Evolutionary conservation across 2,113 vertebrate genomes (phyloP).

Genomic region (Eclectus roratus): DNA sequence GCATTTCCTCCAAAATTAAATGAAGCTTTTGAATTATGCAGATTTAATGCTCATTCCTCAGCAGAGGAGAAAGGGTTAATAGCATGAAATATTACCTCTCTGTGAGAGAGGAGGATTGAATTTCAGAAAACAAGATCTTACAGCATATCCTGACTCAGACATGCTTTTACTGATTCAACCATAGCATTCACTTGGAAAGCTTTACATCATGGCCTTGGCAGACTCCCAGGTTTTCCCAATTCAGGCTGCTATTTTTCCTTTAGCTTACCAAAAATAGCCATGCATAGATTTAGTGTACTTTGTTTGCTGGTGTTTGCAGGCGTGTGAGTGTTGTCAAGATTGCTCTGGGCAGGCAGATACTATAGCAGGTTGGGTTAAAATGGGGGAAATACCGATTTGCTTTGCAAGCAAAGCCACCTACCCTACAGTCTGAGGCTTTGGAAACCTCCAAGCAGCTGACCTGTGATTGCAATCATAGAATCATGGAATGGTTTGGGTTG

Average conservation of each 20-base stretch:
- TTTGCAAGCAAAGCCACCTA: not conserved
- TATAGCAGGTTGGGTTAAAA: constrained; percentile 24
- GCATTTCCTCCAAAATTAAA: constrained; percentile 36
- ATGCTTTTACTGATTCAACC: constrained; percentile 73
- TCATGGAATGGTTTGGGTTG: not conserved
- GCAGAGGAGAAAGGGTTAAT: not conserved
- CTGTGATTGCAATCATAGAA: not conserved
- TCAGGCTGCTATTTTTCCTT: constrained; percentile 76
- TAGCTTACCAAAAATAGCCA: constrained; percentile 75
- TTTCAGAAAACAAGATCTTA: constrained; percentile 54
- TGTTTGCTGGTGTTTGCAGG: constrained; percentile 67
- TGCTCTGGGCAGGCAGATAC: constrained; percentile 47
- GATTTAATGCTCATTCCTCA: not conserved
- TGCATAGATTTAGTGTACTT: constrained; percentile 69
- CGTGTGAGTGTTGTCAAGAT: constrained; percentile 45
- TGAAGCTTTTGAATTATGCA: not conserved
- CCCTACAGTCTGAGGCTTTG: not conserved
- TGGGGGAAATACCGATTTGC: not conserved
- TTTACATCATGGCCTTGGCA: constrained; percentile 75
- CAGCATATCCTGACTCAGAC: constrained; percentile 61
- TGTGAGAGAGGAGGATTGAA: constrained; percentile 17
- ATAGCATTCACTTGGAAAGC: constrained; percentile 71
- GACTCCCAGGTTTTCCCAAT: constrained; percentile 70
- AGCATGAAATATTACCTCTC: constrained; percentile 7
- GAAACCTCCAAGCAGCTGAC: not conserved